Evolutionary conservation across 1,140 invertebrate genomes (phyloP).

Genomic region (Venturia canescens): DNA sequence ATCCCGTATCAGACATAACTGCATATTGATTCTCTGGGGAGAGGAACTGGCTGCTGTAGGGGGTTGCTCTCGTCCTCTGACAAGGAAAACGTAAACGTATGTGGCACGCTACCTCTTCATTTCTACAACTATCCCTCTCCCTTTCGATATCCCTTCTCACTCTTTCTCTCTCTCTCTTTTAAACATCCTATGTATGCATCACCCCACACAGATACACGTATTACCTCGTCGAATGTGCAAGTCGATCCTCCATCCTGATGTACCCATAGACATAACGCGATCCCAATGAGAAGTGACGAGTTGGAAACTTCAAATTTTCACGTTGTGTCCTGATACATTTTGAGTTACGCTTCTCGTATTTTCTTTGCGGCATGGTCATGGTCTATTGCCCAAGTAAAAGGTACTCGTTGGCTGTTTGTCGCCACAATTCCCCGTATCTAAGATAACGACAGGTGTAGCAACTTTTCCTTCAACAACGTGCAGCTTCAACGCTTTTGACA

Average conservation of each 20-base stretch:
- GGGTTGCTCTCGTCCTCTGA: not conserved
- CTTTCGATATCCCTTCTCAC: not conserved
- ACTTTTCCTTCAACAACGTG: too few species aligned
- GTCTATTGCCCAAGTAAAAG: too few species aligned
- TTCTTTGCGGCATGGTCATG: too few species aligned
- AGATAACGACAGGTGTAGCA: too few species aligned
- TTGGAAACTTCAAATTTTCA: not conserved
- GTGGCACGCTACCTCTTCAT: not conserved
- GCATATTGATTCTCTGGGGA: constrained; percentile 56
- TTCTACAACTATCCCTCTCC: not conserved
- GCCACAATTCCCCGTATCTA: too few species aligned
- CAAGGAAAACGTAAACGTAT: constrained; percentile 18
- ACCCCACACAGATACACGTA: not conserved
- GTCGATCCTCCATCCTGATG: constrained; percentile 22
- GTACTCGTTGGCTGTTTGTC: too few species aligned
- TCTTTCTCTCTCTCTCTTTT: not conserved
- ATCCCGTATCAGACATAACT: constrained; percentile 55
- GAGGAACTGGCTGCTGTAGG: not conserved
- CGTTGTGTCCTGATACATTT: not conserved
- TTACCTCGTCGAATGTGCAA: not conserved
- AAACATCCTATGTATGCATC: not conserved
- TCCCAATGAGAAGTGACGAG: not conserved
- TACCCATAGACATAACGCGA: not conserved
- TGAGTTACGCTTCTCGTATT: too few species aligned
- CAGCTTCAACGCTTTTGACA: too few species aligned